Base-by-base conservation (phyloP, 2,888 invertebrate species). In the Rhyacophila evoluta region DNA sequence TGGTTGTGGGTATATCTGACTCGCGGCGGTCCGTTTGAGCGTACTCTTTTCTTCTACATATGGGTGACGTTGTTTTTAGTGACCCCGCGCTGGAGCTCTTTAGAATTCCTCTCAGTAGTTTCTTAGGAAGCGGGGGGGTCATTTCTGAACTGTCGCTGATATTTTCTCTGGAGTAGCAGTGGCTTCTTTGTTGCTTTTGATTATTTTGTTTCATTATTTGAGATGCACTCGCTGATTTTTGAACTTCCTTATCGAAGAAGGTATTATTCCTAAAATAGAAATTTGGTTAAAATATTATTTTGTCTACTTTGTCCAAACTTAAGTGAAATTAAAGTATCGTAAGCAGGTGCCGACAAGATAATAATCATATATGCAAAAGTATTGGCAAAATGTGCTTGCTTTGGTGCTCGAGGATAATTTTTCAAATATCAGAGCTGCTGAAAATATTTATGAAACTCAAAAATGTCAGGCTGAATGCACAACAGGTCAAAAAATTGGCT, bases 171-270 rank as follows among this genome's bases (percentile, higher is more conserved):
- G 78, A 81, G 28, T 78, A 72, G 33, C 41, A 33, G 12, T 76
- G 71, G 29, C 39, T 76, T 27, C 29, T 38, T 15, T n/a, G 12
- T 8, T 37, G 25, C 5, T 12, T 11, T 28, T 82, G 72, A 19
- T 70, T 73, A 11, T 74, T 75, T 78, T 37, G 69, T 83, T 86
- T 87, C 73, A 87, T 90, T 1, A 90, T 84, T 82, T 90, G 90
- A 79, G 89, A 89, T 2, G 90, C 91, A 83, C 93, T 94, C 6
- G 92, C 92, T 27, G 93, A 93, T 86, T 94, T 94, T 83, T 92
- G 91, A 1, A 93, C 92, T 87, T 91, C 90, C 83, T 89, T 87
- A 82, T 89, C 89, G 39, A 89, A 87, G 83, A 90, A 90, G 82
- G 90, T 90, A 86, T 90, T 90, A 83, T 89, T 90, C 86, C 90